Base-by-base conservation (phyloP, 2,113 vertebrate species). In the Oostethus manadensis region DNA sequence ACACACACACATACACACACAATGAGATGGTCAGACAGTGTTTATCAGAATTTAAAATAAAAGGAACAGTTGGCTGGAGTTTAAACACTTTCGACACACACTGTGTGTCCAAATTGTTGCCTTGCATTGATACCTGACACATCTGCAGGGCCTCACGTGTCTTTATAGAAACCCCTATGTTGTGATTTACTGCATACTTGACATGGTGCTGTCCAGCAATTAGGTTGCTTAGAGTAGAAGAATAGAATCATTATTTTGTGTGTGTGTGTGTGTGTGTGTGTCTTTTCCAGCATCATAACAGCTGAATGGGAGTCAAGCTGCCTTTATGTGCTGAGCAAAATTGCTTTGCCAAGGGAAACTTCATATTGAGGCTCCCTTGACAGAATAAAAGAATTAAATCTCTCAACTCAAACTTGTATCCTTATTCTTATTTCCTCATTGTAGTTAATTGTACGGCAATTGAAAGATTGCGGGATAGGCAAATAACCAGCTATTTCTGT, bases 371-470 rank as follows among this genome's bases (percentile, higher is more conserved):
- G n/a, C n/a, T n/a, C n/a, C n/a, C n/a, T n/a, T n/a, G n/a, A n/a
- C n/a, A n/a, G n/a, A n/a, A n/a, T n/a, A n/a, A 64, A 76, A 79
- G 65, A 64, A 62, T 60, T 54, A 44, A 15, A 56, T 26, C 22
- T 65, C 73, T 54, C 56, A 48, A n/a, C 43, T 60, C 58, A 69
- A 26, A 55, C 65, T 64, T 21, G 49, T 40, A 66, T 56, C 46
- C 51, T 60, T 66, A 42, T 61, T 64, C 1, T 74, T 33, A 9
- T 70, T 77, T 60, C 51, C 69, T 83, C 16, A 10, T 29, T 1
- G 10, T 13, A 76, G 76, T 64, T 86, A 82, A 86, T 88, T 86
- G 86, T 78, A 63, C 76, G 72, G 73, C 83, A 84, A 87, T 86
- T 84, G 76, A 83, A 79, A 86, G 75, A 88, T 88, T 85, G 80